Evolutionary conservation across 2,888 invertebrate genomes (phyloP).

Genomic region (Lasioglossum oenotherae): DNA sequence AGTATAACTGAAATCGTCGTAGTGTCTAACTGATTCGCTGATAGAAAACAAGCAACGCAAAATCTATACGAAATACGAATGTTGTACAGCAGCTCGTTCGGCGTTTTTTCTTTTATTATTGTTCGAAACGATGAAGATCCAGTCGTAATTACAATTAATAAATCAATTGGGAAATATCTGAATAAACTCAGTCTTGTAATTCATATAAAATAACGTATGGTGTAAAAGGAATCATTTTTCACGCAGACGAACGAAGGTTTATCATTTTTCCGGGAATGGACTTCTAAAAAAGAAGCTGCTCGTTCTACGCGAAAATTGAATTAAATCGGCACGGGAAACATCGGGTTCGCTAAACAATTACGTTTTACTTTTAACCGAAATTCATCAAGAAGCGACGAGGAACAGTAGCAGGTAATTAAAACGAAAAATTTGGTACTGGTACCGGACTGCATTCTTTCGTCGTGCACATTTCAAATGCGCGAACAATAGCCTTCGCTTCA

Average conservation of each 20-base stretch:
- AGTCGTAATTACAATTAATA: background rate
- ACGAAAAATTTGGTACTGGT: constrained; percentile 30
- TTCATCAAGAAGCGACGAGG: background rate
- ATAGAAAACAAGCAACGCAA: no score
- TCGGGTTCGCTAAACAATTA: background rate
- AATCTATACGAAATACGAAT: background rate
- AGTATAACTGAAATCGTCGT: background rate
- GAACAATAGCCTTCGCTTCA: constrained; percentile 40
- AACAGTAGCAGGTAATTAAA: constrained; percentile 12
- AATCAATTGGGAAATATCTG: background rate
- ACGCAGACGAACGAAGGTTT: background rate
- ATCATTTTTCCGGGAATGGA: background rate
- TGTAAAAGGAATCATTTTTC: background rate
- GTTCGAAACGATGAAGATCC: no score
- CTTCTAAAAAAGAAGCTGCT: background rate
- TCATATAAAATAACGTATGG: background rate
- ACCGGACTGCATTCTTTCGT: constrained; percentile 35
- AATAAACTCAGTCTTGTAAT: background rate
- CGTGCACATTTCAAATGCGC: constrained; percentile 12
- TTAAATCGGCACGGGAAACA: background rate
- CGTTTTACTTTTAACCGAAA: background rate
- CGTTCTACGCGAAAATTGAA: background rate
- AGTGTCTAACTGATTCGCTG: no score
- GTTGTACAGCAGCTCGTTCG: background rate
- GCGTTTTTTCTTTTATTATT: no score